Base-by-base conservation (phyloP, 2,113 vertebrate species). In the Engraulis encrasicolus region DNA sequence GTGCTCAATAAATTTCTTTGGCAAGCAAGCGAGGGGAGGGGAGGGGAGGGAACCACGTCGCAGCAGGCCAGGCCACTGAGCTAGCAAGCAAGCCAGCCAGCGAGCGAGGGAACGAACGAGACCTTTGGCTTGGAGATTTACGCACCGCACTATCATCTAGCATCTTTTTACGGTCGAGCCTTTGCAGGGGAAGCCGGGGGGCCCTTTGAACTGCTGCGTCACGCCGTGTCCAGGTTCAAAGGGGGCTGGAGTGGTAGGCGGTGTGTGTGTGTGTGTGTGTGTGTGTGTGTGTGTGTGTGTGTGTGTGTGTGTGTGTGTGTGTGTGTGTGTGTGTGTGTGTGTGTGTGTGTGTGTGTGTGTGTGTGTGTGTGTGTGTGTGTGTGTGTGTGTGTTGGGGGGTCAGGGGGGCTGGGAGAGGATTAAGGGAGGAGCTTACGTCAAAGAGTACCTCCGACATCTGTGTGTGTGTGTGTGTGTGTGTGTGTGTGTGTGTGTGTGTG, bases 171-270 rank as follows among this genome's bases (percentile, higher is more conserved):
- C 20, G 71, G 81, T 38, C 7, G 50, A 23, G 49, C 49, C 81
- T 50, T n/a, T 34, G 80, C 84, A 82, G 78, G 82, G 61, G 58
- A 79, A 80, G 78, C 31, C 12, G 14, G 2, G 61, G 78, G 49
- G 31, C 27, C 81, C 61, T 83, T 86, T 83, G 85, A 83, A 86
- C 78, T 80, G 48, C 80, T 81, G 82, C 71, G 78, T 80, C 85
- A 83, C 74, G 48, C 54, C 23, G 23, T 79, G 50, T 80, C 78
- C 23, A 80, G 50, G 66, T 77, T 80, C 48, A 86, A 83, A 82
- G 82, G 77, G 78, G 80, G 78, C 18, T 11, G 37, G 78, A 48
- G 78, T 78, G 82, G 82, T n/a, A n/a, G 80, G 78, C 36, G 18
- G 66, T 81, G 40, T 3, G 40, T 45, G n/a, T n/a, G n/a, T n/a